phyloP scores from a whole-genome alignment of 2,888 invertebrate species.

The Thyatira batis region DNA sequence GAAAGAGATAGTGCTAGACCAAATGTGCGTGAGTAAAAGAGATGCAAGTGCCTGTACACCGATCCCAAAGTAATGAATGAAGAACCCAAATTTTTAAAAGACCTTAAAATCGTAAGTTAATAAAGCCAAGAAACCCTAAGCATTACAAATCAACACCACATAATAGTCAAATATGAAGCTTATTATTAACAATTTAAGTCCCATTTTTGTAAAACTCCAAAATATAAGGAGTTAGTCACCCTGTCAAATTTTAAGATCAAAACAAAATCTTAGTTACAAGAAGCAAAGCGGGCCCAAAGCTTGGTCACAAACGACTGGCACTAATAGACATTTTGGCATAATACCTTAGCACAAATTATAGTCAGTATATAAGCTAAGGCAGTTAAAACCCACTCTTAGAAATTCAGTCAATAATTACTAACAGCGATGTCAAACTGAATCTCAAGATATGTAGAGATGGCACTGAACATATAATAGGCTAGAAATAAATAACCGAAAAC shows the following conservation, averaged over 20 bases:
- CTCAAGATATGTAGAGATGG: no score
- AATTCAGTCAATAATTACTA: no score
- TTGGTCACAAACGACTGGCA: neutral
- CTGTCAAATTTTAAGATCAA: neutral
- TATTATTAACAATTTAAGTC: neutral
- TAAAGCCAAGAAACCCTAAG: neutral
- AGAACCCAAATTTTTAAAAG: neutral
- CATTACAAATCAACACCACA: neutral
- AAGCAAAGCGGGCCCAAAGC: neutral
- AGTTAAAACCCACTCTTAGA: no score
- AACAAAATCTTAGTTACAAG: neutral
- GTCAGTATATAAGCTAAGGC: no score
- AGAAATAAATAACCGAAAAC: no score
- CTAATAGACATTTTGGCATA: no score
- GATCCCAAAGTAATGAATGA: neutral
- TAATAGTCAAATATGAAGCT: neutral
- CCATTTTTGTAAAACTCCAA: neutral
- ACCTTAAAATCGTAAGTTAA: neutral
- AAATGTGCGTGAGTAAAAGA: constrained; percentile 3
- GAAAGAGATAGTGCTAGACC: constrained; percentile 6
- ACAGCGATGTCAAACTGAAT: no score
- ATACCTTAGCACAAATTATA: no score
- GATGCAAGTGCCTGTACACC: neutral
- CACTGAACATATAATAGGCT: no score
- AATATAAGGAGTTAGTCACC: neutral